Base-by-base conservation (phyloP, 2,888 invertebrate species). In the Anoplius nigerrimus region DNA sequence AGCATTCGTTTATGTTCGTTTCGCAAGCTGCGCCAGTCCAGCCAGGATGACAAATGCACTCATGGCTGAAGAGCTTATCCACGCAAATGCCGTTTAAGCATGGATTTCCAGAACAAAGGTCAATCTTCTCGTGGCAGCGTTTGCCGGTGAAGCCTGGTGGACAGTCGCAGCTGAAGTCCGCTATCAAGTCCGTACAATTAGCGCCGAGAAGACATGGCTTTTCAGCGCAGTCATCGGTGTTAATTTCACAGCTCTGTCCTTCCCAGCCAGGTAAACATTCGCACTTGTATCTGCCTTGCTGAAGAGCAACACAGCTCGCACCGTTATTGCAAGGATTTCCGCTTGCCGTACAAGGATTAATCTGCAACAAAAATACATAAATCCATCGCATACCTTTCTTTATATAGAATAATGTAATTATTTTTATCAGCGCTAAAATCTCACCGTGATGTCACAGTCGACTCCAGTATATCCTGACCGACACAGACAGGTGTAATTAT, bases 251-350 rank as follows among this genome's bases (percentile, higher is more conserved):
- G 70, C 95, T 94, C 81, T 96, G 95, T 69, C 99, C 99, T 87
- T 97, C 97, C 98, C 99, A 99, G 48, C 99, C 99, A 20, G 97
- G 95, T 62, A 96, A 90, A 88, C 99, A 99, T 87, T 97, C 96
- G 87, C 99, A 99, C 88, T 95, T 95, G 89, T 95, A 98, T 78
- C 97, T 91, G 13, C 97, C 97, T 91, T 97, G 97, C 87, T 96
- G 96, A 66, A 97, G 91, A 53, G 96, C 97, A 74, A 95, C 92
- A 84, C 98, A 98, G 48, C 94, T 93, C 3, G 96, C 98, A 3
- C 96, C 96, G 84, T 98, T 97, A 57, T 93, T 93, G 88, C 98
- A 98, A 11, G 97, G 97, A 84, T 96, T 97, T 65, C 96, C 96
- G 84, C 94, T 95, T 0, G 95, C 94, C 0, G 95, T 93, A 86